Base-by-base conservation (phyloP, 2,797 vertebrate genomes). In the Buceros bicornis region DNA sequence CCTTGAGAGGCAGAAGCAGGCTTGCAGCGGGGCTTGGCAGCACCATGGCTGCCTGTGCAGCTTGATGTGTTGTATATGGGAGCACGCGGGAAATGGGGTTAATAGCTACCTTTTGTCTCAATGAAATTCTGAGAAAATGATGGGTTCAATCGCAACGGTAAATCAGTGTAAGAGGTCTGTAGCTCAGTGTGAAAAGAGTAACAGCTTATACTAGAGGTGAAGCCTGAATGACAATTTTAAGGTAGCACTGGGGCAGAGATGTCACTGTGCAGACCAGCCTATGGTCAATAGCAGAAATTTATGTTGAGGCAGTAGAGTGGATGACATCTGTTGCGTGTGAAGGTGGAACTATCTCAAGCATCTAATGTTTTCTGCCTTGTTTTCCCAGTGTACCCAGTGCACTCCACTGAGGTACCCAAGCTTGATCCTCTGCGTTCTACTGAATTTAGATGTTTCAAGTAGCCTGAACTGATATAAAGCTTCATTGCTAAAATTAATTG, bases 21-120 rank as follows among this genome's bases (percentile, higher is more conserved):
- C 51, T 74, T 62, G 51, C 18, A 24, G 56, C 0, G 1, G 20
- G 20, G 24, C 31, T 83, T 0, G 0, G 57, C 37, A 40, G 37
- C 40, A 24, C 11, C 1, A 0, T 5, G 19, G 21, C 47, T 1
- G 1, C 73, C 45, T 45, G 20, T 72, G 25, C 18, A 31, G 42
- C 21, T 56, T 48, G 14, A 7, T 70, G 42, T 12, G 48, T 42
- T 61, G 13, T 48, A 9, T 25, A 1, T 64, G 64, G 40, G 47
- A 70, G 16, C 2, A 3, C 1, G 8, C 58, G 48, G 22, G n/a
- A 72, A 62, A n/a, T 20, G 22, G 26, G 13, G 7, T 74, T 31
- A 64, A 29, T 29, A 72, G 37, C 70, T 61, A 16, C 65, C 24
- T 35, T 28, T 40, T 37, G 7, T n/a, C 28, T 47, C 43, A 48